A percentile compares a stretch with the other conserved stretches of the same genome.
These are phyloP conservation scores for Rhyzopertha dominica DNA, from an alignment of 1,140 invertebrate genomes.

Conservation along the genomic window DNA sequence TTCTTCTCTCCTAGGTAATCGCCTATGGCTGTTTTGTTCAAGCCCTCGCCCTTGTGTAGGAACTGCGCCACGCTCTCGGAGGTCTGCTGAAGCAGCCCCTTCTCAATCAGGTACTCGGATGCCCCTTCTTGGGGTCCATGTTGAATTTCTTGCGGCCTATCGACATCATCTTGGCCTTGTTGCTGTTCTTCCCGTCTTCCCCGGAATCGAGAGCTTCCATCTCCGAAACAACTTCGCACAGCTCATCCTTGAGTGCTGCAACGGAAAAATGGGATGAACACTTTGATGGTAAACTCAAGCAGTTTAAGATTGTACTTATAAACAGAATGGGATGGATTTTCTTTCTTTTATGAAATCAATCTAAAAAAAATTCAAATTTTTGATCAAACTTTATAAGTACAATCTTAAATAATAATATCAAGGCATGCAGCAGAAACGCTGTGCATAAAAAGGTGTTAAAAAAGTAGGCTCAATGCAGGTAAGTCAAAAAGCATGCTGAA, in stretches of 20 bases:
- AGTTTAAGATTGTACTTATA: no score
- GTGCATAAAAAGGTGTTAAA: no score
- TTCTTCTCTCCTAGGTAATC: constrained; percentile 96
- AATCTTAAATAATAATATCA: no score
- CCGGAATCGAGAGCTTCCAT: constrained; percentile 87
- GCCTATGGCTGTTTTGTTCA: constrained; percentile 98
- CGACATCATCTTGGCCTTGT: constrained; percentile 92
- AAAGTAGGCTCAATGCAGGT: no score
- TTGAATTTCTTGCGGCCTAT: constrained; percentile 99
- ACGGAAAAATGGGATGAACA: no score
- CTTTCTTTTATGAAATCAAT: no score
- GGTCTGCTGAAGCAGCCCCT: constrained; percentile 84
- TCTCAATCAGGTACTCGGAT: constrained; percentile 96
- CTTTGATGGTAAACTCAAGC: no score
- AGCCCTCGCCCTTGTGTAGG: constrained; percentile 91
- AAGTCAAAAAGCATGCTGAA: no score
- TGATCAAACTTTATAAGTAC: no score
- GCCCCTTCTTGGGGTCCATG: constrained; percentile 99
- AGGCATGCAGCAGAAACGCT: no score
- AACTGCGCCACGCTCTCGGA: constrained; percentile 93
- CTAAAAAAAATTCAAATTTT: no score
- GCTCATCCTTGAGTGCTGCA: constrained; percentile 93
- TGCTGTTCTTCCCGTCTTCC: constrained; percentile 87
- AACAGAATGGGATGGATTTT: no score
- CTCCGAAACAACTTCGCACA: constrained; percentile 89